These are phyloP conservation scores for Pardalotus punctatus DNA, from an alignment of 2,113 vertebrate species.

Conservation along the genomic window DNA sequence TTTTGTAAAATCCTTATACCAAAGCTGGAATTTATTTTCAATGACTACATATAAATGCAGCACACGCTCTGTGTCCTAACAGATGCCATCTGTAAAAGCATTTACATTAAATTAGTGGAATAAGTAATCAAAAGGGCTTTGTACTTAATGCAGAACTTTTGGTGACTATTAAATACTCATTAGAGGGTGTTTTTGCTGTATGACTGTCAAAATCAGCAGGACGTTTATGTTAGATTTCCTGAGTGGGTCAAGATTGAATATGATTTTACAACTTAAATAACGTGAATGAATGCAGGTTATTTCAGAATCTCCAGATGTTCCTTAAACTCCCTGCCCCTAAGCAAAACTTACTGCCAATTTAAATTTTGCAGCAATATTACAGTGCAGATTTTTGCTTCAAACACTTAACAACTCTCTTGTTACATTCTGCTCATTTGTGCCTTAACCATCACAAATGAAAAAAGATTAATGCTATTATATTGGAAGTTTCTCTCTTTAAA, in stretches of 20 bases:
- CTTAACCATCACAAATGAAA: neutral
- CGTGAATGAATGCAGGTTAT: constrained; percentile 83
- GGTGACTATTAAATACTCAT: constrained; percentile 88
- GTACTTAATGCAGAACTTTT: constrained; percentile 88
- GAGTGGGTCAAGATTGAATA: constrained; percentile 86
- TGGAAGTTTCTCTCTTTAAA: neutral
- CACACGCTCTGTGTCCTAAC: constrained; percentile 79
- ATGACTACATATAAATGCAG: constrained; percentile 78
- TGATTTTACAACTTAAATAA: constrained; percentile 86
- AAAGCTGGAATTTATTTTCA: constrained; percentile 85
- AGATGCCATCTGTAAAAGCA: constrained; percentile 89
- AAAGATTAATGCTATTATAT: neutral
- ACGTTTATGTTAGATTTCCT: constrained; percentile 86
- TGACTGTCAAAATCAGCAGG: constrained; percentile 86
- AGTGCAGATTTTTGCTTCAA: constrained; percentile 52
- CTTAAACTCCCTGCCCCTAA: constrained; percentile 70
- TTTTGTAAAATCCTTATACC: constrained; percentile 67
- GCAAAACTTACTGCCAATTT: constrained; percentile 72
- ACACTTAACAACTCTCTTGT: constrained; percentile 15
- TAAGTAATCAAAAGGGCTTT: constrained; percentile 89
- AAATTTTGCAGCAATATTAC: constrained; percentile 66
- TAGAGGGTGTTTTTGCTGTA: constrained; percentile 85
- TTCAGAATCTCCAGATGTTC: constrained; percentile 84
- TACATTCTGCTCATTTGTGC: neutral
- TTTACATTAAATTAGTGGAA: constrained; percentile 89